These are phyloP conservation scores for Sinosuthora webbiana DNA, from an alignment of 2,113 vertebrate genomes.

Conservation along the genomic window DNA sequence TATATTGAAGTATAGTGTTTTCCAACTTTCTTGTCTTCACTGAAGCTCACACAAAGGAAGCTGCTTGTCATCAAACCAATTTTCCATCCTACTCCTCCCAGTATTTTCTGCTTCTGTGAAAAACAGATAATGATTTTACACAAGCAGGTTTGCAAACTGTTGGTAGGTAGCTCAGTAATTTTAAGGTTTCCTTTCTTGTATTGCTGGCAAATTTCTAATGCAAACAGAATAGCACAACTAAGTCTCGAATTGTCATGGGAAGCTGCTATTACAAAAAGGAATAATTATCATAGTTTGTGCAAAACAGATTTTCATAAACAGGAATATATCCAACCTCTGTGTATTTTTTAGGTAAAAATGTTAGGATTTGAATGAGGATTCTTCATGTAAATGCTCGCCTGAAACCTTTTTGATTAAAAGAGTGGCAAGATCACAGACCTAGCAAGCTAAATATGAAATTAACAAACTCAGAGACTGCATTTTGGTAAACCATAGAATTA, in stretches of 20 bases:
- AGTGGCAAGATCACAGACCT: background rate
- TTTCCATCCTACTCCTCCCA: background rate
- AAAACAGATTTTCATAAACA: background rate
- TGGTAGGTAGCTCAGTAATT: conserved; percentile 2
- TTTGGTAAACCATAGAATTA: conserved; percentile 73
- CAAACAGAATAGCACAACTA: conserved; percentile 11
- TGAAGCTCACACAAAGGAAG: background rate
- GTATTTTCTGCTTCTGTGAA: background rate
- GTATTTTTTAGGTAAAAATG: background rate
- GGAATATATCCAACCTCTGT: background rate
- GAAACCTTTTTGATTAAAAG: conserved; percentile 31
- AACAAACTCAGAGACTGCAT: conserved; percentile 58
- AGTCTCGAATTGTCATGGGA: conserved; percentile 47
- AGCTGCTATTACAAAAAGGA: conserved; percentile 22
- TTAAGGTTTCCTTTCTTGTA: conserved; percentile 18
- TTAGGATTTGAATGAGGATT: background rate
- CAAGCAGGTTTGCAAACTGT: conserved; percentile 11
- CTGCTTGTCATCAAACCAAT: background rate
- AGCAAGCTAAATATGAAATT: conserved; percentile 60
- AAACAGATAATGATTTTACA: conserved; percentile 7
- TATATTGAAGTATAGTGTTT: background rate
- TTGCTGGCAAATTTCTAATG: conserved; percentile 43
- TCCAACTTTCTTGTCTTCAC: background rate
- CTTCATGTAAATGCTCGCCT: conserved; percentile 13
- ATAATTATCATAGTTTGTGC: conserved; percentile 4